Evolutionary conservation across 2,797 vertebrate species (phyloP).

Genomic region (Acrossocheilus wenchowensis): DNA sequence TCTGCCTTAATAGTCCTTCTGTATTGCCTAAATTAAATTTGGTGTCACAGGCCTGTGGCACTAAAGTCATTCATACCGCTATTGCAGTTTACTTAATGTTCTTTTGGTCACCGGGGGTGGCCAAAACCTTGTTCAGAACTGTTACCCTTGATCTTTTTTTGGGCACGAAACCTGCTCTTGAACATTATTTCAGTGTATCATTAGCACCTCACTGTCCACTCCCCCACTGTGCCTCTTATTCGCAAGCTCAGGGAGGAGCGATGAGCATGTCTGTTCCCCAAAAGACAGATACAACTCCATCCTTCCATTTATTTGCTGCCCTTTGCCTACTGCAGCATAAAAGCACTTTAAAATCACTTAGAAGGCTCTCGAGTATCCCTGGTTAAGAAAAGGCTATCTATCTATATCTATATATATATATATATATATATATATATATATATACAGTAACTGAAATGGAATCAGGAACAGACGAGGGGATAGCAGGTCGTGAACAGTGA

Average conservation of each 20-base stretch:
- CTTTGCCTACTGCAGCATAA: constrained; percentile 49
- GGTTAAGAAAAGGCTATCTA: constrained; percentile 23
- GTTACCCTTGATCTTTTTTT: not conserved
- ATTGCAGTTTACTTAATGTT: constrained; percentile 56
- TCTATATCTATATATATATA: constrained; percentile 30
- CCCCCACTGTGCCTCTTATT: constrained; percentile 21
- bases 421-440: constrained; percentile 46
- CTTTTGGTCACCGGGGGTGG: constrained; percentile 53
- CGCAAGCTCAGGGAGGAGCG: not conserved
- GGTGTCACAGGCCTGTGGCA: constrained; percentile 26
- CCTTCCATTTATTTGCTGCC: constrained; percentile 34
- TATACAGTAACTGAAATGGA: constrained; percentile 8
- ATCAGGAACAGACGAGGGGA: constrained; percentile 17
- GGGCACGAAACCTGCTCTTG: constrained; percentile 49
- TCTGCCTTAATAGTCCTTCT: constrained; percentile 58
- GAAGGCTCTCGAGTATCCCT: constrained; percentile 32
- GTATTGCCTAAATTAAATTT: constrained; percentile 57
- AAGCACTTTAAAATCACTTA: constrained; percentile 63
- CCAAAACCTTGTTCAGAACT: constrained; percentile 11
- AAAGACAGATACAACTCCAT: constrained; percentile 55
- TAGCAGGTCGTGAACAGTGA: constrained; percentile 24
- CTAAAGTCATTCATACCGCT: constrained; percentile 52
- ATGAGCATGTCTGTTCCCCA: constrained; percentile 31
- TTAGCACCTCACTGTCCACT: constrained; percentile 47
- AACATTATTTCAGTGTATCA: constrained; percentile 59